Percentiles rank a stretch among this genome's conserved stretches.
phyloP scores from a whole-genome alignment of 2,797 vertebrate species.

The Eutrigla gurnardus region DNA sequence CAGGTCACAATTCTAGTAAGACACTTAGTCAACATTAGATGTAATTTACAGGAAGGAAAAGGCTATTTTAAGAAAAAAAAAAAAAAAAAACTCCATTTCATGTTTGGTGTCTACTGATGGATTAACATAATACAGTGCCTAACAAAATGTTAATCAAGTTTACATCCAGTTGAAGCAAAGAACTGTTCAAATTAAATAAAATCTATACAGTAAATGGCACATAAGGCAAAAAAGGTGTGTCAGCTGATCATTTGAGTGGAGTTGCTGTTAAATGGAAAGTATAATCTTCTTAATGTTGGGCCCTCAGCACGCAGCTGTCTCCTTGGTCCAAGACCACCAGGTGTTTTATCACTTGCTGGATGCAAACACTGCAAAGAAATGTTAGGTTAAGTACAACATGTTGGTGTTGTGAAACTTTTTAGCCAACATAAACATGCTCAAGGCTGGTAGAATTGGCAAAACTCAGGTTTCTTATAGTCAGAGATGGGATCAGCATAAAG shows the following conservation, averaged over 20 bases:
- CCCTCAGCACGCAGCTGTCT: background rate
- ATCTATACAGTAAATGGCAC: background rate
- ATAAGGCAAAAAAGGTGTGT: background rate
- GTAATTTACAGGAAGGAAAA: background rate
- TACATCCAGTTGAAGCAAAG: background rate
- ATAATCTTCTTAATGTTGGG: background rate
- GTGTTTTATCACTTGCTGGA: conserved; percentile 37
- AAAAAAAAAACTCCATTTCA: background rate
- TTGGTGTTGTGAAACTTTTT: background rate
- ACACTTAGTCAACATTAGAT: background rate
- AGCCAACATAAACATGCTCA: conserved; percentile 10
- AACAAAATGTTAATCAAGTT: conserved; percentile 6
- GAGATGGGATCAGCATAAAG: background rate
- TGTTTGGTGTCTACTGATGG: conserved; percentile 7
- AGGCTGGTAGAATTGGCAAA: background rate
- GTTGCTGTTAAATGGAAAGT: background rate
- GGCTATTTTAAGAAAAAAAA: background rate
- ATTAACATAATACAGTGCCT: conserved; percentile 10
- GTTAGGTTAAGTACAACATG: background rate
- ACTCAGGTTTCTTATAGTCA: background rate
- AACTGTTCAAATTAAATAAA: background rate
- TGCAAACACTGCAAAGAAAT: conserved; percentile 69
- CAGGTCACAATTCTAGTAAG: conserved; percentile 10
- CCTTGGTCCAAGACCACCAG: conserved; percentile 2
- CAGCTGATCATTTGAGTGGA: conserved; percentile 5